Evolutionary conservation across 2,797 vertebrate genomes (phyloP), one percentile per base, ranked within the genome.

Genomic region (Bradypodion pumilum): DNA sequence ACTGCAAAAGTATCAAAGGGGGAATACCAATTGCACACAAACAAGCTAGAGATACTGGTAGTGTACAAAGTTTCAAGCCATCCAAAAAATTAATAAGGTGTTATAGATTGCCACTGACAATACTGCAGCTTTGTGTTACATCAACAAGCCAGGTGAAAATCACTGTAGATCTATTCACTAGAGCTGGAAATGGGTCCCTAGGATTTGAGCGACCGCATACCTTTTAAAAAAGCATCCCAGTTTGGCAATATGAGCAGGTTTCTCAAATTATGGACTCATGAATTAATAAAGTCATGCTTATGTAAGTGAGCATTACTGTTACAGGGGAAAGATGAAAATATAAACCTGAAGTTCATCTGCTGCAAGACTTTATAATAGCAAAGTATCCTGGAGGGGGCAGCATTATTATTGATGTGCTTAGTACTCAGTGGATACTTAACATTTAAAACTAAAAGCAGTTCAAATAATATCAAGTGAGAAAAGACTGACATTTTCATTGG

Each of bases 371-470:
- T 40, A 16, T 75, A 68, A 25, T 32, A 68, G 81, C 4, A 52
- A 68, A 59, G 27, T 46, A 56, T 80, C 23, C 23, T 37, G 32
- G 66, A 27, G 80, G 49, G 80, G 49, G 74, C 70, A 85, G 56
- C 32, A 66, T 85, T 59, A 70, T 76, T 70, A 77, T 60, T 80
- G 29, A 56, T 80, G 63, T 85, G 46, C 62, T 85, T 80, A 37
- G 62, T 62, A 56, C 73, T 76, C 72, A 66, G 62, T 35, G 56
- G 42, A 37, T 68, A 75, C 62, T 85, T 81, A 75, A 63, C 79
- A 85, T 81, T 81, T 81, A 40, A 76, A 76, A 69, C 65, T 60
- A 85, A 76, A 76, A 81, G 32, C 25, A 76, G 44, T 46, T 85
- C 37, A 85, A 80, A 72, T 23, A 78, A 72, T 70, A 62, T 59